Evolutionary conservation across 2,888 invertebrate genomes (phyloP), one percentile per base, ranked within the genome.

Genomic region (Pimpla rufipes): DNA sequence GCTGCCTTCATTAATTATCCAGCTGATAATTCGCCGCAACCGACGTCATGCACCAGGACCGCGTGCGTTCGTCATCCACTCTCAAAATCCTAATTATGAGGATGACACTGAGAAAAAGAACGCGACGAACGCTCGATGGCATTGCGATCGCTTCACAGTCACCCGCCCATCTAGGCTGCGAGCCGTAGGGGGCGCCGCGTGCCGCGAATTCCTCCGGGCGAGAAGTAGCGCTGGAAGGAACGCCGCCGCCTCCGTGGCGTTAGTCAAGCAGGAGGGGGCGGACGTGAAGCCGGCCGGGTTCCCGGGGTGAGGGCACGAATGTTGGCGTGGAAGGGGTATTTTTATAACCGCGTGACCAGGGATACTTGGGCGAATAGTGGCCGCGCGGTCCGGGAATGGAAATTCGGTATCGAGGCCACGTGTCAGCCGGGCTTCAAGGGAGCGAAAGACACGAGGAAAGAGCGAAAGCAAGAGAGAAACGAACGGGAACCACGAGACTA

Each of bases 181-280:
- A 59, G 62, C 55, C 45, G 10, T 42, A 42, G 57, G 66, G 64
- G 42, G 40, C 67, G 62, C 70, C 78, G 81, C 80, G 70, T 81
- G 59, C 84, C 81, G 29, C 50, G 21, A 81, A 84, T 84, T 84
- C 84, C 84, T 75, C 29, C 45, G 62, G 57, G 68, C 18, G 71
- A 55, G 52, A 37, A 74, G 76, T 83, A 67, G 37, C 73, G 70
- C 59, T 59, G 59, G 50, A 23, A 64, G 77, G 66, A 79, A 79
- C 59, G 71, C 71, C 78, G 78, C 64, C n/a, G 35, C 57, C 3
- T 57, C 21, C 52, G 57, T 5, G 37, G 11, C 45, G 29, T 2
- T 52, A 45, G 55, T 52, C 23, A 57, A 42, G 40, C 35, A 23
- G 13, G 45, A 50, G 66, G 37, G 29, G 21, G n/a, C n/a, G n/a